Evolutionary conservation across 2,888 invertebrate genomes (phyloP).

Genomic region (Cremastobaeus sp.): DNA sequence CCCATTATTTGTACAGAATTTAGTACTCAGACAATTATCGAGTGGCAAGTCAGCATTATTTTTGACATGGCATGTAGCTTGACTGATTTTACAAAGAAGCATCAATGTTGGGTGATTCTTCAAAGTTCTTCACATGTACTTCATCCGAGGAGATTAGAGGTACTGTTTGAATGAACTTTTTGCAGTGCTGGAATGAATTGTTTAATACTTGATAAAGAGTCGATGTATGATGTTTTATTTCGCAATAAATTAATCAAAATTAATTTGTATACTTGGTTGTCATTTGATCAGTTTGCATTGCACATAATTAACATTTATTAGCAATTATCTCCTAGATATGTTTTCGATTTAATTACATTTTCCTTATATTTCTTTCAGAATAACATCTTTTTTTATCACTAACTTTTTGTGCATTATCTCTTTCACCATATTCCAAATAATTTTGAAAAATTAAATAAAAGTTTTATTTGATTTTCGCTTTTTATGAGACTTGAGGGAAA

Average conservation of each 20-base stretch:
- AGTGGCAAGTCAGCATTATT: slow-evolving; percentile 23
- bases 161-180: slow-evolving; percentile 20
- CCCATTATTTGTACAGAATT: slow-evolving; percentile 39
- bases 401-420: too few relatives aligned
- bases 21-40: slow-evolving; percentile 8
- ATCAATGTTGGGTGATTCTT: slow-evolving; percentile 10
- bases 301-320: too few relatives aligned
- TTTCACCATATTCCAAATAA: too few relatives aligned
- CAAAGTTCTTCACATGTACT: neutral
- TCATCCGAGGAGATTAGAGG: slow-evolving; percentile 1
- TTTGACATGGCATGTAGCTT: slow-evolving; percentile 11
- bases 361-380: too few relatives aligned
- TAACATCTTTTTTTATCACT: too few relatives aligned
- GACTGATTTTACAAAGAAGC: slow-evolving; percentile 21
- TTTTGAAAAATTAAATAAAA: too few relatives aligned
- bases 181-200: slow-evolving; percentile 19
- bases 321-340: too few relatives aligned
- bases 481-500: too few relatives aligned
- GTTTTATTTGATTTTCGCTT: too few relatives aligned
- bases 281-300: neutral
- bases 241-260: slow-evolving; percentile 41
- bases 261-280: slow-evolving; percentile 6
- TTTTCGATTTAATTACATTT: too few relatives aligned
- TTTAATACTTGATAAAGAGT: slow-evolving; percentile 30
- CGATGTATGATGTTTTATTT: slow-evolving; percentile 31